Percentiles rank a stretch among this genome's conserved stretches.
Evolutionary conservation across 1,140 invertebrate genomes (phyloP).

Genomic region (Prorops nasuta): DNA sequence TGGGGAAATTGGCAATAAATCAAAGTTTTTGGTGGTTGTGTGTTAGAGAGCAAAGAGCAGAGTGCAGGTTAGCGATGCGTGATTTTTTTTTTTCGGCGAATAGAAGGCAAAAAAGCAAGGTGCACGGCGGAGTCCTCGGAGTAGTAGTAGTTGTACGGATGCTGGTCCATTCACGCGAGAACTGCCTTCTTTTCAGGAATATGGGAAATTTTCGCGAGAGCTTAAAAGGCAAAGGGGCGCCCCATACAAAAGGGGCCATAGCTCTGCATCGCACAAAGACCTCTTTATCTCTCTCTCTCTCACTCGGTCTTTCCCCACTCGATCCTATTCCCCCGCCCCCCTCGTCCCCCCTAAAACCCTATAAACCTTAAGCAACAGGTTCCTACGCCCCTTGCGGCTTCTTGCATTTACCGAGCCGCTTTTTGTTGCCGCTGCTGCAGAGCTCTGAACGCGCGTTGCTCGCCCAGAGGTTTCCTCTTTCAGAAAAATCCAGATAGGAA

Average conservation of each 20-base stretch:
- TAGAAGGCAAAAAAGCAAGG: slow-evolving; percentile 44
- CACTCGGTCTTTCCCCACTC: background rate
- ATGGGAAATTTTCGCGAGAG: slow-evolving; percentile 35
- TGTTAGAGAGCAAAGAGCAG: too few species aligned
- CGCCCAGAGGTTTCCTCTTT: slow-evolving; percentile 24
- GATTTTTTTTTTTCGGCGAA: too few species aligned
- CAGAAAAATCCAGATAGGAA: slow-evolving; percentile 20
- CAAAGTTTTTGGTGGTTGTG: too few species aligned
- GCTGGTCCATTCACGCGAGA: too few species aligned
- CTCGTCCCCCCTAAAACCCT: too few species aligned
- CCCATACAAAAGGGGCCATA: background rate
- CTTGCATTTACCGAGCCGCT: slow-evolving; percentile 19
- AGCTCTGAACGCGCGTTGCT: slow-evolving; percentile 1
- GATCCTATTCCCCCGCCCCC: background rate
- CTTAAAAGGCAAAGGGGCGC: slow-evolving; percentile 4
- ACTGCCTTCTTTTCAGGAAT: slow-evolving; percentile 44
- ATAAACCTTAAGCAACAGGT: slow-evolving; percentile 36
- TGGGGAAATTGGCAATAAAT: too few species aligned
- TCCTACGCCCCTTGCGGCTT: slow-evolving; percentile 21
- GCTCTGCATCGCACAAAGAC: background rate
- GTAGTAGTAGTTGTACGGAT: too few species aligned
- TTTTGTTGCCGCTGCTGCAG: slow-evolving; percentile 19
- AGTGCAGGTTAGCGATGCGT: too few species aligned
- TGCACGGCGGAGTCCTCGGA: too few species aligned
- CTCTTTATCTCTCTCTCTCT: background rate